phyloP scores from a whole-genome alignment of 1,140 invertebrate genomes.

The Cylas formicarius region DNA sequence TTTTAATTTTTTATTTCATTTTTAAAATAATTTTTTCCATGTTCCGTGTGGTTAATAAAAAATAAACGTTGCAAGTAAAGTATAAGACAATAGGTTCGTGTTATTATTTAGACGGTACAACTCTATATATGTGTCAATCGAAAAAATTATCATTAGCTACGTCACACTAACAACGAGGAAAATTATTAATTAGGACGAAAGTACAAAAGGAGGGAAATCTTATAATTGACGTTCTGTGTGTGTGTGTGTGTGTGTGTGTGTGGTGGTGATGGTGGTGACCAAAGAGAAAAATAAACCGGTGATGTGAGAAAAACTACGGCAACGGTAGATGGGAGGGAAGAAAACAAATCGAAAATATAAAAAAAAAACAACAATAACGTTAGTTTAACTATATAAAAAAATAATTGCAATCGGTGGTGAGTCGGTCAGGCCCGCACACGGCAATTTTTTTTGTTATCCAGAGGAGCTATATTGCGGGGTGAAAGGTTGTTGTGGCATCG shows the following conservation, averaged over 20 bases:
- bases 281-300: not conserved
- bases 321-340: slow-evolving; percentile 26
- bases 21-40: not conserved
- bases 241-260: too few relatives aligned
- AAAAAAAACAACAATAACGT: slow-evolving; percentile 14
- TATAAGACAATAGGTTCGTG: slow-evolving; percentile 20
- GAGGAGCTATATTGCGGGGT: too few relatives aligned
- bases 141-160: slow-evolving; percentile 48
- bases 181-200: slow-evolving; percentile 34
- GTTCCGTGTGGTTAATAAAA: too few relatives aligned
- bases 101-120: slow-evolving; percentile 41
- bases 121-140: slow-evolving; percentile 37
- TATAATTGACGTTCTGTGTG: too few relatives aligned
- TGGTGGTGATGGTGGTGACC: not conserved
- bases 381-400: slow-evolving; percentile 14
- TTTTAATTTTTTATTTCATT: too few relatives aligned
- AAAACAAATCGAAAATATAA: slow-evolving; percentile 27
- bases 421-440: slow-evolving; percentile 14
- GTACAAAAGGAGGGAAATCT: too few relatives aligned
- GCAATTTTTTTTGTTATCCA: slow-evolving; percentile 12
- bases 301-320: not conserved
- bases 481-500: too few relatives aligned
- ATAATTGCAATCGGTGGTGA: slow-evolving; percentile 18
- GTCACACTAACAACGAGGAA: slow-evolving; percentile 51
- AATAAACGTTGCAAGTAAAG: slow-evolving; percentile 30